phyloP scores from a whole-genome alignment of 2,113 vertebrate species.

The Eclectus roratus region DNA sequence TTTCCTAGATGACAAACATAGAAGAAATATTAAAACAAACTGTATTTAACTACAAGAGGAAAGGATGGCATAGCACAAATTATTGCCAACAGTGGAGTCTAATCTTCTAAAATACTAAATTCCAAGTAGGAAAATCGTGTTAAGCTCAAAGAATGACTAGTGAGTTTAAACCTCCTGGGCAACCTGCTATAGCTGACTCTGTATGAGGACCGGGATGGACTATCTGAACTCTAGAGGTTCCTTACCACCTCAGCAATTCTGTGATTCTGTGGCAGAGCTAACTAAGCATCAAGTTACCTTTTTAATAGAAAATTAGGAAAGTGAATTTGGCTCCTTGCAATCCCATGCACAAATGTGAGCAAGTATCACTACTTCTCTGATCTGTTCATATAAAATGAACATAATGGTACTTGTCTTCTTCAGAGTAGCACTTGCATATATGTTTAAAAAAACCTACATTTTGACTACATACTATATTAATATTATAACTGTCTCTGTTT shows the following conservation, averaged over 20 bases:
- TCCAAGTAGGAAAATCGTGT: background rate
- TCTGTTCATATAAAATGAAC: background rate
- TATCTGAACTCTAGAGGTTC: background rate
- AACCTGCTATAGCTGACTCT: background rate
- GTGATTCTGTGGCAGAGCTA: background rate
- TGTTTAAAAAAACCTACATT: background rate
- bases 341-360: background rate
- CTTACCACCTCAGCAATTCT: background rate
- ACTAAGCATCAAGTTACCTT: background rate
- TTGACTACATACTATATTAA: background rate
- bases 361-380: background rate
- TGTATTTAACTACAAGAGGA: background rate
- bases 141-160: background rate
- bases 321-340: background rate
- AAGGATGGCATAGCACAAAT: background rate
- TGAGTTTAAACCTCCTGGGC: background rate
- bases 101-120: conserved; percentile 2
- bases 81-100: background rate
- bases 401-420: background rate
- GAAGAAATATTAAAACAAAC: conserved; percentile 56
- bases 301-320: background rate
- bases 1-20: conserved; percentile 59
- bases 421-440: background rate
- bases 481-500: background rate
- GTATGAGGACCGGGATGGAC: fast-evolving